Conservation (phyloP, 2,113 vertebrate species). For the Cromileptes altivelis region DNA sequence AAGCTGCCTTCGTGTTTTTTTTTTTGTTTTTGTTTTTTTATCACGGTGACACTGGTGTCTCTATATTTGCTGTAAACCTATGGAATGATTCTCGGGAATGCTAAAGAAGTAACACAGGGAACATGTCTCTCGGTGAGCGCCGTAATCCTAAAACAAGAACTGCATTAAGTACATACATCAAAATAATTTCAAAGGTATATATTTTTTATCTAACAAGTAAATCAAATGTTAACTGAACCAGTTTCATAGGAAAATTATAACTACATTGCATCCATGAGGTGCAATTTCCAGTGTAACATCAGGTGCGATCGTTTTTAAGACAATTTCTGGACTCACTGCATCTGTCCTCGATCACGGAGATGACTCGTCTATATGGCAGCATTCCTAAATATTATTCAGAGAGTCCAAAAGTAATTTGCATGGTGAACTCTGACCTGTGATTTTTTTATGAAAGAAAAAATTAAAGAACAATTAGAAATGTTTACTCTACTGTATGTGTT, state of each 20-base stretch:
- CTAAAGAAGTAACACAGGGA: constrained; percentile 53
- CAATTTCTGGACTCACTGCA: constrained; percentile 15
- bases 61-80: constrained; percentile 53
- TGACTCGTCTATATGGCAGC: constrained; percentile 57
- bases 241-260: constrained; percentile 38
- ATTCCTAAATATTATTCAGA: constrained; percentile 51
- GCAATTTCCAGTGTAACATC: constrained; percentile 46
- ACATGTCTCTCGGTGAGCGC: constrained; percentile 40
- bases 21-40: constrained; percentile 3
- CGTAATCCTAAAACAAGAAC: constrained; percentile 46
- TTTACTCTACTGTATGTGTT: constrained; percentile 43
- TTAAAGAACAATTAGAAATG: constrained; percentile 22
- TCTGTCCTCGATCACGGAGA: constrained; percentile 20
- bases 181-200: constrained; percentile 30
- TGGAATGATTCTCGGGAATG: constrained; percentile 56
- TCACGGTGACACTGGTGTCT: constrained; percentile 50
- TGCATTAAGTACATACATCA: constrained; percentile 37
- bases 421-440: constrained; percentile 5
- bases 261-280: constrained; percentile 28
- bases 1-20: constrained; percentile 33
- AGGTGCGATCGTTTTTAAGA: constrained; percentile 15
- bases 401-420: constrained; percentile 43
- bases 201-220: constrained; percentile 31
- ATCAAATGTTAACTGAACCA: constrained; percentile 28
- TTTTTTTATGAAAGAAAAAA: constrained; percentile 6